phyloP scores from a whole-genome alignment of 2,797 vertebrate genomes.

The Trachops cirrhosus region DNA sequence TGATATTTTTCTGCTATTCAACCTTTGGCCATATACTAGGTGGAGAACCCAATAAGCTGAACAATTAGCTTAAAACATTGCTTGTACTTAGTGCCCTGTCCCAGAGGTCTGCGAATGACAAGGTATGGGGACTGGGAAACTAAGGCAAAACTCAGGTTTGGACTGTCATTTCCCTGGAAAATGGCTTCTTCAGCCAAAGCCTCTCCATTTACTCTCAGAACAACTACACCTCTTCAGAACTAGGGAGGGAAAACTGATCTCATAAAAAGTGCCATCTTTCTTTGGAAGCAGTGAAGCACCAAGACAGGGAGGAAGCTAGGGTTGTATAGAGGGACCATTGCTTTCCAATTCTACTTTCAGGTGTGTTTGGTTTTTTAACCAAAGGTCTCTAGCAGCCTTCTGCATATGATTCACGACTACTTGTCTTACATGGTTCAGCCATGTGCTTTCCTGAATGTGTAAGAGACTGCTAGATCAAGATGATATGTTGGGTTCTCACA shows the following conservation, averaged over 20 bases:
- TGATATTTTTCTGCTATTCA: background rate
- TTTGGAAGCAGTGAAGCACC: background rate
- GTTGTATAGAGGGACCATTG: background rate
- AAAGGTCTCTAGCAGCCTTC: background rate
- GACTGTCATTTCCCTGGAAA: background rate
- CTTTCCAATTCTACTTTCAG: background rate
- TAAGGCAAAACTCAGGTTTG: conserved; percentile 32
- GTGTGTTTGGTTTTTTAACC: background rate
- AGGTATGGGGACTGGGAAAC: conserved; percentile 41
- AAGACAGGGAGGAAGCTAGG: background rate
- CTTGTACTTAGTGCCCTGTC: conserved; percentile 30
- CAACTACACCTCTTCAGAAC: conserved; percentile 63
- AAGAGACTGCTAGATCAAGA: background rate
- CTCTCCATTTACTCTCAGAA: conserved; percentile 51
- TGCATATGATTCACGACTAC: background rate
- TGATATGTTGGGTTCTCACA: background rate
- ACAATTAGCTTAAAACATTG: background rate
- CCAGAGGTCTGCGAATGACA: conserved; percentile 49
- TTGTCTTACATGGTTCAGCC: background rate
- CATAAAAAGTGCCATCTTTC: background rate
- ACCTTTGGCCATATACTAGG: background rate
- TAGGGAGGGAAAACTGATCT: conserved; percentile 17
- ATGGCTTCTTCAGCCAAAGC: conserved; percentile 60
- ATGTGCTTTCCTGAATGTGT: background rate
- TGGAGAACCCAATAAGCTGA: background rate